Evolutionary conservation across 2,113 vertebrate genomes (phyloP).

Genomic region (Planiliza haematocheilus): DNA sequence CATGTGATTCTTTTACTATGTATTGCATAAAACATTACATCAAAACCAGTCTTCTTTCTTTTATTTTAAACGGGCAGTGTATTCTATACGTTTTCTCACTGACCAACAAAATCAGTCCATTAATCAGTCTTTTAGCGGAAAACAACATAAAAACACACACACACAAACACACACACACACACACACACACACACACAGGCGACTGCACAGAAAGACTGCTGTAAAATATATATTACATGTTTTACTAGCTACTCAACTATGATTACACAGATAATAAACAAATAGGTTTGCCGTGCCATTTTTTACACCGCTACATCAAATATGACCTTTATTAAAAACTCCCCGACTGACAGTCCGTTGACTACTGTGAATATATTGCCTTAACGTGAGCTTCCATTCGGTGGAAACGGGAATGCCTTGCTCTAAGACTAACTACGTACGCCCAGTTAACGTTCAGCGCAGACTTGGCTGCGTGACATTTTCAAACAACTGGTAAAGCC

Average conservation of each 20-base stretch:
- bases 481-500: neutral
- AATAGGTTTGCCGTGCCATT: constrained; percentile 54
- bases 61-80: constrained; percentile 3
- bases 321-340: constrained; percentile 69
- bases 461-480: neutral
- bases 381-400: neutral
- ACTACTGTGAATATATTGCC: constrained; percentile 16
- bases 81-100: constrained; percentile 19
- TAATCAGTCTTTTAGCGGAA: constrained; percentile 13
- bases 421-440: neutral
- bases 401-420: neutral
- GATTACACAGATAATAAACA: constrained; percentile 71
- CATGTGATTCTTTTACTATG: constrained; percentile 36
- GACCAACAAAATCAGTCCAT: constrained; percentile 26
- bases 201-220: constrained; percentile 28
- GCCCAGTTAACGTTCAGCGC: neutral
- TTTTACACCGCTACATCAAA: constrained; percentile 61
- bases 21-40: constrained; percentile 15
- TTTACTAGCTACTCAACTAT: constrained; percentile 56
- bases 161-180: constrained; percentile 32
- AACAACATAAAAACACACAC: constrained; percentile 44
- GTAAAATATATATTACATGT: constrained; percentile 63
- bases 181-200: constrained; percentile 11
- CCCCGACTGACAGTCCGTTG: constrained; percentile 28
- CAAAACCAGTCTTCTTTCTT: constrained; percentile 24